A percentile compares a stretch with the other conserved stretches of the same genome.
These are phyloP conservation scores for Augochlora pura DNA, from an alignment of 1,140 invertebrate genomes.

Conservation along the genomic window DNA sequence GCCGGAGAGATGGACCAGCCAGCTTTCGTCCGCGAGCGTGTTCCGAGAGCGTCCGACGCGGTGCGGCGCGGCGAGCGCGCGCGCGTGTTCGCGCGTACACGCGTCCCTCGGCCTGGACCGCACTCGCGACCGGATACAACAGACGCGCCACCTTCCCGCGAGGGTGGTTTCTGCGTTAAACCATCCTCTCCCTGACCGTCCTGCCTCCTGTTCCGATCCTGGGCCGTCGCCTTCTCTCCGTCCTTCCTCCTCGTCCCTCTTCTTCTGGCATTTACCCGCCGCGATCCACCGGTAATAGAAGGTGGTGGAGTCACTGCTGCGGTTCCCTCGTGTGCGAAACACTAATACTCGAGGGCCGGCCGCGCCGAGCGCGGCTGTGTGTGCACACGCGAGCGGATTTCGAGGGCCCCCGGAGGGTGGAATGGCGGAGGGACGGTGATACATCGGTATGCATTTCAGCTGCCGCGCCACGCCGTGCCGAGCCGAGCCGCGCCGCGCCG, in stretches of 20 bases:
- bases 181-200: constrained; percentile 17
- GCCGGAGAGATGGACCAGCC: constrained; percentile 59
- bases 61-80: not conserved
- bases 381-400: constrained; percentile 34
- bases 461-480: constrained; percentile 41
- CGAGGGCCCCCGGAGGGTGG: constrained; percentile 30
- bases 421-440: constrained; percentile 58
- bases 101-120: not conserved
- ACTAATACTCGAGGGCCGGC: constrained; percentile 16
- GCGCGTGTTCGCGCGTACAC: not conserved
- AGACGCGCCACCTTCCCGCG: constrained; percentile 25
- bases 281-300: constrained; percentile 57
- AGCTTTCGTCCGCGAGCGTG: constrained; percentile 28
- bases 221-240: not conserved
- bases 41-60: not conserved
- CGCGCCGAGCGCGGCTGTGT: not conserved
- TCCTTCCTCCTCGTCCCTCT: not conserved
- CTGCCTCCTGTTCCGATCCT: not conserved
- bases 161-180: constrained; percentile 40
- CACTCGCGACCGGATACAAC: constrained; percentile 1
- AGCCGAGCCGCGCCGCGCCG: no score
- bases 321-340: constrained; percentile 41
- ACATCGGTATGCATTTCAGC: constrained; percentile 75
- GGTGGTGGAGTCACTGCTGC: constrained; percentile 56
- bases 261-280: constrained; percentile 47